Conservation (phyloP, 2,797 vertebrate species). For the Mastacembelus armatus region DNA sequence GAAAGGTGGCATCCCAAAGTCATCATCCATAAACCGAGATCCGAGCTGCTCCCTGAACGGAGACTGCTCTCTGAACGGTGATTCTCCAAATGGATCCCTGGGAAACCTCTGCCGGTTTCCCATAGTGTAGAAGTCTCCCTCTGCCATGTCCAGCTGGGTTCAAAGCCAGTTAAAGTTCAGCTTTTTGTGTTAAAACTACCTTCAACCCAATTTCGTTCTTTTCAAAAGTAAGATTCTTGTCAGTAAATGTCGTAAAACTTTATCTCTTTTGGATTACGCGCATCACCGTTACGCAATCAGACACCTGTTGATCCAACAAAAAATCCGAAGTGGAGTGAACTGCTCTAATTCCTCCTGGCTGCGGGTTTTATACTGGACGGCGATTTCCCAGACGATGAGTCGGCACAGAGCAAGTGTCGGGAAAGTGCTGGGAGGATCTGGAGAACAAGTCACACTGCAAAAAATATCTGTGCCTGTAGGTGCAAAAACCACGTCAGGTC, state of each 20-base stretch:
- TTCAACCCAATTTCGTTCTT: background rate
- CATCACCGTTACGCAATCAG: conserved; percentile 57
- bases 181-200: background rate
- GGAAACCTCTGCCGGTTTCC: conserved; percentile 87
- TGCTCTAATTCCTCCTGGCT: conserved; percentile 38
- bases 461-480: background rate
- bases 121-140: conserved; percentile 85
- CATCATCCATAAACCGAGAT: conserved; percentile 93
- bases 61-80: conserved; percentile 80
- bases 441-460: conserved; percentile 54
- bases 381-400: conserved; percentile 39
- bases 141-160: conserved; percentile 76
- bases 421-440: conserved; percentile 74
- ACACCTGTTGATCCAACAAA: conserved; percentile 6
- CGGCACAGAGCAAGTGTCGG: conserved; percentile 45
- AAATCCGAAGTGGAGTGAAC: background rate
- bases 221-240: rapidly evolving
- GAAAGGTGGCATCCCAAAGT: conserved; percentile 93
- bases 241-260: conserved; percentile 13
- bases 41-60: conserved; percentile 89
- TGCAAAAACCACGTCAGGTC: background rate
- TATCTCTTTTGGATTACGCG: conserved; percentile 24
- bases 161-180: conserved; percentile 17
- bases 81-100: conserved; percentile 88
- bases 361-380: conserved; percentile 73